Conservation (phyloP, 1,140 invertebrate species). For the Papilio helenus region DNA sequence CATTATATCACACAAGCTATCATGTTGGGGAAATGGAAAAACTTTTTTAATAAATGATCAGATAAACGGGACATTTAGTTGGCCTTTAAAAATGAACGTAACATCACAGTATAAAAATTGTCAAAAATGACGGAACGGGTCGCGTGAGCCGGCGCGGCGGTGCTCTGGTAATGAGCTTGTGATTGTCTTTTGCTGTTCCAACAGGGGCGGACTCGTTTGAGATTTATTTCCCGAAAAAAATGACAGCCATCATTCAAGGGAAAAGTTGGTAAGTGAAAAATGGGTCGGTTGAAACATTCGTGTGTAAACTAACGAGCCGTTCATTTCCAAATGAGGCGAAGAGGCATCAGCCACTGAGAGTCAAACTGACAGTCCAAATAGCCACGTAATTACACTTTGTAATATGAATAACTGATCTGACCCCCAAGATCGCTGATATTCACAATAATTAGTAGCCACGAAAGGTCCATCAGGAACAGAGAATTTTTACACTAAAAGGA, state of each 20-base stretch:
- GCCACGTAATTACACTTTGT: not conserved
- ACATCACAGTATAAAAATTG: conserved; percentile 33
- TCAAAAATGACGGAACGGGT: conserved; percentile 39
- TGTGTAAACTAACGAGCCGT: conserved; percentile 57
- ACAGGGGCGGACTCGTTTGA: conserved; percentile 43
- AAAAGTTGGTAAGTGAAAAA: conserved; percentile 57
- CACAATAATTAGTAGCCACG: too few relatives aligned
- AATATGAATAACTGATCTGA: not conserved
- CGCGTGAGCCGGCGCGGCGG: conserved; percentile 50
- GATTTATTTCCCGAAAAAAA: conserved; percentile 51
- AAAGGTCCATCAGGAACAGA: too few relatives aligned
- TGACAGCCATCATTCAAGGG: conserved; percentile 56
- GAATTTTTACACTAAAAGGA: too few relatives aligned
- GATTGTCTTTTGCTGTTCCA: conserved; percentile 54
- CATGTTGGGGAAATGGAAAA: conserved; percentile 25
- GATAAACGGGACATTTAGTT: conserved; percentile 16
- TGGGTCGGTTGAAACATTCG: conserved; percentile 50
- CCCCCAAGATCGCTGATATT: too few relatives aligned
- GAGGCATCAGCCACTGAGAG: conserved; percentile 52
- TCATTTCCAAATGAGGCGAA: conserved; percentile 52
- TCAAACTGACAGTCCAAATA: not conserved
- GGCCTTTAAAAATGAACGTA: conserved; percentile 10
- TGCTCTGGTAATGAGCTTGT: conserved; percentile 57
- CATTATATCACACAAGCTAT: not conserved
- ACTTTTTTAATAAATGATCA: conserved; percentile 33